Evolutionary conservation across 2,888 invertebrate species (phyloP).

Genomic region (Carabus problematicus): DNA sequence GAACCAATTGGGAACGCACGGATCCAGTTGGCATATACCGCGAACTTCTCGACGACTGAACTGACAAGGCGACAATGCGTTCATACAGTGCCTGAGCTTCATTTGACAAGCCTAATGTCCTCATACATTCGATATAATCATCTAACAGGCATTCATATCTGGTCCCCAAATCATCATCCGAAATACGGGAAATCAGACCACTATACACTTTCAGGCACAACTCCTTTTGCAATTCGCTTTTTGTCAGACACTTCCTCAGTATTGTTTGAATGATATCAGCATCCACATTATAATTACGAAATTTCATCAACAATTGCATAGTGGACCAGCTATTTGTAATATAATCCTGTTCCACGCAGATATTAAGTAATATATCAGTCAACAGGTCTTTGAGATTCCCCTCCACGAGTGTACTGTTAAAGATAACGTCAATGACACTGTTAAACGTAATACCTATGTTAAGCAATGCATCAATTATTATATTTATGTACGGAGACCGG

Average conservation of each 20-base stretch:
- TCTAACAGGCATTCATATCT: slow-evolving; percentile 7
- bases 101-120: slow-evolving; percentile 2
- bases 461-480: slow-evolving; percentile 21
- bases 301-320: slow-evolving; percentile 19
- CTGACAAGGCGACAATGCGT: not conserved
- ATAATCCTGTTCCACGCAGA: slow-evolving; percentile 27
- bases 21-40: too few species aligned
- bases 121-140: slow-evolving; percentile 15
- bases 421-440: slow-evolving; percentile 28
- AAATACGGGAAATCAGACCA: slow-evolving; percentile 21
- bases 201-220: slow-evolving; percentile 25
- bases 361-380: slow-evolving; percentile 29
- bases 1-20: too few species aligned
- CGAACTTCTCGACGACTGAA: too few species aligned
- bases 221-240: slow-evolving; percentile 13
- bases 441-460: slow-evolving; percentile 29
- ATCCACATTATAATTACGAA: slow-evolving; percentile 24
- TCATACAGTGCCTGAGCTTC: slow-evolving; percentile 22
- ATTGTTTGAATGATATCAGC: slow-evolving; percentile 21
- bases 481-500: slow-evolving; percentile 21
- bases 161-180: slow-evolving; percentile 5
- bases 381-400: slow-evolving; percentile 5
- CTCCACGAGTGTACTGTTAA: slow-evolving; percentile 22
- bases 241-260: slow-evolving; percentile 8
- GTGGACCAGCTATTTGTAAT: slow-evolving; percentile 17